These are phyloP conservation scores for Labrus mixtus DNA, from an alignment of 2,113 vertebrate genomes.

Conservation along the genomic window DNA sequence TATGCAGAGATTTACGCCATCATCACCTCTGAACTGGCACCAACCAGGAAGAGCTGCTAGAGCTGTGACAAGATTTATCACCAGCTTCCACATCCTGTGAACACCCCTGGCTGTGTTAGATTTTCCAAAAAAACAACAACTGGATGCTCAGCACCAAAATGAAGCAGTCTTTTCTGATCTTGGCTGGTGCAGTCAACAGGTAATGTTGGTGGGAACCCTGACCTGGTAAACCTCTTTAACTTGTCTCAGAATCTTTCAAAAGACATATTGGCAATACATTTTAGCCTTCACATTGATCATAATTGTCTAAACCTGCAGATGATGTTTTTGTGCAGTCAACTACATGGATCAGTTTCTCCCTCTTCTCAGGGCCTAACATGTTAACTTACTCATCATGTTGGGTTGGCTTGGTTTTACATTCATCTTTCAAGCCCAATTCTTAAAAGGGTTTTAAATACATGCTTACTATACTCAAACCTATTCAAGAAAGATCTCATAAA, in stretches of 20 bases:
- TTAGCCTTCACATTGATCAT: neutral
- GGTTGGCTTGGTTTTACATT: neutral
- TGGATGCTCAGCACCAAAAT: neutral
- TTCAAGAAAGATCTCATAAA: slow-evolving; percentile 27
- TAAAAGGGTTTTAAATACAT: too few relatives aligned
- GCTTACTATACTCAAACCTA: slow-evolving; percentile 5
- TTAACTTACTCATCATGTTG: too few relatives aligned
- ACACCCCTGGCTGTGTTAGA: neutral
- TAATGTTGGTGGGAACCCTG: neutral
- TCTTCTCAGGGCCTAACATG: neutral
- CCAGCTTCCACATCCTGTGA: slow-evolving; percentile 21
- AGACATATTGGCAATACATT: too few relatives aligned
- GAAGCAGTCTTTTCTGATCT: neutral
- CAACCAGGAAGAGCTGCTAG: slow-evolving; percentile 1
- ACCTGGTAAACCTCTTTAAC: neutral
- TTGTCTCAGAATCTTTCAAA: neutral
- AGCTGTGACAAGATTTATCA: slow-evolving; percentile 12
- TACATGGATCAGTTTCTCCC: neutral
- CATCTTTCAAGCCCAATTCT: neutral
- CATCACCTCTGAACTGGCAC: slow-evolving; percentile 35
- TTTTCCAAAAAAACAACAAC: neutral
- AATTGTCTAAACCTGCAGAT: neutral
- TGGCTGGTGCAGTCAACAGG: neutral
- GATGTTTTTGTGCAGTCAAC: neutral
- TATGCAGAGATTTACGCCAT: slow-evolving; percentile 21